phyloP scores from a whole-genome alignment of 2,797 vertebrate species.

The Siniperca obscura region DNA sequence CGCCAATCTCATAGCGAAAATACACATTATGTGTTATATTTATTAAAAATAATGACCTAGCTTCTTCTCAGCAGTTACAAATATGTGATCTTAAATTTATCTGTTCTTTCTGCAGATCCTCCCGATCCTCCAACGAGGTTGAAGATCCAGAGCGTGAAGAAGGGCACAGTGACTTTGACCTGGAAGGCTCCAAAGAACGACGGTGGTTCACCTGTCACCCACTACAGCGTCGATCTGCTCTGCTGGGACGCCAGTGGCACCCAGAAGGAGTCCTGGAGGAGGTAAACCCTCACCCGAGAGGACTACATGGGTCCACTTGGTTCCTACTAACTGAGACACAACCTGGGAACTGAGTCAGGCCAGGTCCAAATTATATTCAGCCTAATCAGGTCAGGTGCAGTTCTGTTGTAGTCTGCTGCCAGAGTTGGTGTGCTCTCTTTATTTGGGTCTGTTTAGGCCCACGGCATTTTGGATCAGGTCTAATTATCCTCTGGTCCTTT shows the following conservation, averaged over 20 bases:
- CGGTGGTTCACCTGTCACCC: constrained; percentile 95
- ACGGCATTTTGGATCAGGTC: not conserved
- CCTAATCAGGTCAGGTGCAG: not conserved
- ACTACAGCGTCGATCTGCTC: constrained; percentile 95
- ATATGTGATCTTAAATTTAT: not conserved
- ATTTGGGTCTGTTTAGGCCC: not conserved
- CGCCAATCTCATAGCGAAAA: not conserved
- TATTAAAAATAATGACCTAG: not conserved
- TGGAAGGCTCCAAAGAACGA: constrained; percentile 98
- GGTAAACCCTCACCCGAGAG: constrained; percentile 49
- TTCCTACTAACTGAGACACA: not conserved
- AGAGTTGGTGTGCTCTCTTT: not conserved
- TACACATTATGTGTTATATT: not conserved
- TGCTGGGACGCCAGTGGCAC: constrained; percentile 92
- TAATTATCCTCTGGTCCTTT: not conserved
- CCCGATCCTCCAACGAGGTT: constrained; percentile 96
- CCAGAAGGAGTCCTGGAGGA: constrained; percentile 94
- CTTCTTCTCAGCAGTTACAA: not conserved
- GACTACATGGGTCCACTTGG: not conserved
- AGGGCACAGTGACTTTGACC: constrained; percentile 89
- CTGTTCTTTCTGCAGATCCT: constrained; percentile 86
- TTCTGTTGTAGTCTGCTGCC: not conserved
- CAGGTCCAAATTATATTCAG: not conserved
- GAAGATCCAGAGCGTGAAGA: constrained; percentile 91
- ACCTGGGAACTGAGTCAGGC: no score